These are phyloP conservation scores for Scortum barcoo DNA, from an alignment of 2,113 vertebrate genomes.

Conservation along the genomic window DNA sequence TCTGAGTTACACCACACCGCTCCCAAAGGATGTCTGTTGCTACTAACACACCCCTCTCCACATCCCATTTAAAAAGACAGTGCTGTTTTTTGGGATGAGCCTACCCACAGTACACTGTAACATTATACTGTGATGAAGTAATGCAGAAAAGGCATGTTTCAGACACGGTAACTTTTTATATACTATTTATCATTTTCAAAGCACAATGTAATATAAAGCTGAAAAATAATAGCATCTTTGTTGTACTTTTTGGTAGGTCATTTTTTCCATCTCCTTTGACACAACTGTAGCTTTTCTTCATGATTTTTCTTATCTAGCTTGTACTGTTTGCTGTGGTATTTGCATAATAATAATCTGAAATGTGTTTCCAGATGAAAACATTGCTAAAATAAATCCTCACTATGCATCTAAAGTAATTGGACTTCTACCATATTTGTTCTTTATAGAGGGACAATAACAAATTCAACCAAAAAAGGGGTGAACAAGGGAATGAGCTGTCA, in stretches of 20 bases:
- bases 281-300: neutral
- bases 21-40: slow-evolving; percentile 80
- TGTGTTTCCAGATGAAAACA: neutral
- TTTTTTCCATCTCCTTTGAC: neutral
- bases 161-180: neutral
- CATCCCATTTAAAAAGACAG: slow-evolving; percentile 87
- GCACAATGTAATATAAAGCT: neutral
- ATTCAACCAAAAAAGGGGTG: neutral
- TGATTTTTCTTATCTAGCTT: neutral
- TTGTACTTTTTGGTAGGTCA: neutral
- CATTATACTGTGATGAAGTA: slow-evolving; percentile 28
- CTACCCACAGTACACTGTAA: slow-evolving; percentile 10
- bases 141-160: neutral
- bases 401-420: neutral
- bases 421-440: neutral
- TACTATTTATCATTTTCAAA: neutral
- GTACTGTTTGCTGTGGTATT: neutral
- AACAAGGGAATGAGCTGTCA: neutral
- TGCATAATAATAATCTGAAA: neutral
- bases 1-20: slow-evolving; percentile 76
- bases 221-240: no score
- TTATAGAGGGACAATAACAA: neutral
- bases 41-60: slow-evolving; percentile 85
- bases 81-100: slow-evolving; percentile 56
- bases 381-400: neutral